phyloP scores from a whole-genome alignment of 1,140 invertebrate genomes.

The Uloborus diversus region DNA sequence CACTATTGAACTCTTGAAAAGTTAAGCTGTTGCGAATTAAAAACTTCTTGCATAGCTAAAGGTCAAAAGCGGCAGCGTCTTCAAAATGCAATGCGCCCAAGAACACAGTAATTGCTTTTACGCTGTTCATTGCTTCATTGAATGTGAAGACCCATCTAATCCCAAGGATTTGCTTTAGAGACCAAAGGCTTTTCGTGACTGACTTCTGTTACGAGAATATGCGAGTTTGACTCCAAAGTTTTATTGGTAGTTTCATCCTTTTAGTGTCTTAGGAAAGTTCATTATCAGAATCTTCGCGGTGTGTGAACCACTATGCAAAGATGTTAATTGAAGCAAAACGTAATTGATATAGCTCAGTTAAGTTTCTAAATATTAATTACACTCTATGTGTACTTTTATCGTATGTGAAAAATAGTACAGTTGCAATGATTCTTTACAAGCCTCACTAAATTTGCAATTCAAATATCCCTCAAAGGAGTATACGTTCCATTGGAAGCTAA shows the following conservation, averaged over 20 bases:
- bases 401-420: too few species aligned
- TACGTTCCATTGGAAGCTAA: too few species aligned
- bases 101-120: conserved; percentile 14
- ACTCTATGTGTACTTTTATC: too few species aligned
- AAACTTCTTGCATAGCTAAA: background rate
- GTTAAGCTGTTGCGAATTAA: too few species aligned
- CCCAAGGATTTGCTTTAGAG: conserved; percentile 31
- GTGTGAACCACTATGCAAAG: conserved; percentile 31
- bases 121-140: background rate
- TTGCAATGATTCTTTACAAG: too few species aligned
- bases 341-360: conserved; percentile 2
- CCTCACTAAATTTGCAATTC: too few species aligned
- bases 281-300: conserved; percentile 40
- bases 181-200: conserved; percentile 37
- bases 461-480: too few species aligned
- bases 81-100: conserved; percentile 30
- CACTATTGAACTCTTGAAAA: too few species aligned
- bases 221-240: conserved; percentile 38
- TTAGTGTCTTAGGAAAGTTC: conserved; percentile 52
- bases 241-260: conserved; percentile 45
- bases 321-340: conserved; percentile 45
- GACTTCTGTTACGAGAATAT: conserved; percentile 15
- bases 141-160: conserved; percentile 36
- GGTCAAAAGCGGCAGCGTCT: conserved; percentile 3
- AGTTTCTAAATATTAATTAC: too few species aligned